Evolutionary conservation across 2,888 invertebrate genomes (phyloP), one percentile per base, ranked within the genome.

Genomic region (Chaetoderma sp.): DNA sequence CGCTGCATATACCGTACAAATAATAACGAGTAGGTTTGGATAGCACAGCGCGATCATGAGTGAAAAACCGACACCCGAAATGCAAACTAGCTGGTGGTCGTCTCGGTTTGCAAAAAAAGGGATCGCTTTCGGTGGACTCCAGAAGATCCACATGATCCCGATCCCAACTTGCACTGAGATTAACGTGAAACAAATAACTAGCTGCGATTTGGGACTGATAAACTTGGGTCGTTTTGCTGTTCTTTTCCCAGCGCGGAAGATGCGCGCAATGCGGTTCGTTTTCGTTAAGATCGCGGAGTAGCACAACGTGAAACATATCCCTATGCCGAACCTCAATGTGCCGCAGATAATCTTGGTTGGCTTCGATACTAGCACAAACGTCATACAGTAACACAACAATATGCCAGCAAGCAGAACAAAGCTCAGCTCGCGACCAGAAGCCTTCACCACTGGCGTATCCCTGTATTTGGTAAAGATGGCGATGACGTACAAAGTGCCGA

Each of bases 61-160:
- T 42, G 78, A 78, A 3, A 75, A 76, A 0, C 82, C 83, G 65
- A 96, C 93, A 84, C 95, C 80, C 42, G 83, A 81, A 47, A 76
- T 71, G 85, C 96, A 98, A 1, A 96, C 96, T 44, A 97, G 90
- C 80, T 96, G 91, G 88, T 96, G 96, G 88, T 95, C 95, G 72
- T 95, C 95, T 32, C 95, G 89, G 1, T 93, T 94, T 0, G 96
- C 95, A 87, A 96, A 93, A 88, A 95, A 94, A 87, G 93, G 91
- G 86, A 94, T 93, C 5, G 96, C 95, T 73, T 91, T 90, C 0
- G 97, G 94, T 13, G 96, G 96, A 1, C 93, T 92, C 75, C 95
- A 92, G 69, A 95, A 89, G 91, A 96, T 93, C 96, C 97, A 97
- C 33, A 96, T 92, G 1, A 92, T 93, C 74, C 94, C 95, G 78